These are phyloP conservation scores for Adelosebastes latens DNA, from an alignment of 2,797 vertebrate species.

Conservation along the genomic window DNA sequence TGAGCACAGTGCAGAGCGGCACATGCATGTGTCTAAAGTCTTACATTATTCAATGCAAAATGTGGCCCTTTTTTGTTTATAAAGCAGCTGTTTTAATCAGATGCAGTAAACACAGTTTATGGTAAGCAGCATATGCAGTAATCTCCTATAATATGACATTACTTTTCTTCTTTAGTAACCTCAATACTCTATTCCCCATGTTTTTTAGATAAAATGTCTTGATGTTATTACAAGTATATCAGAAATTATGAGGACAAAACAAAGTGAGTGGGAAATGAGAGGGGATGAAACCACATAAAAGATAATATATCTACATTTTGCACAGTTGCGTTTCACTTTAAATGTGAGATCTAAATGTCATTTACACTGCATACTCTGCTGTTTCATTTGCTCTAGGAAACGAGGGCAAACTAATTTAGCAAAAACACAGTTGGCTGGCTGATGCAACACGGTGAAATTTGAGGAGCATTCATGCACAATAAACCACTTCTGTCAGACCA, in stretches of 20 bases:
- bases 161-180: not conserved
- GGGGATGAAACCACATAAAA: not conserved
- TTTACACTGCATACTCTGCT: slow-evolving; percentile 51
- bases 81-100: not conserved
- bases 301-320: slow-evolving; percentile 4
- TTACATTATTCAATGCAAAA: not conserved
- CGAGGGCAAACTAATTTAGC: slow-evolving; percentile 76
- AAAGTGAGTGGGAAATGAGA: not conserved
- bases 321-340: slow-evolving; percentile 20
- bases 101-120: not conserved
- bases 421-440: slow-evolving; percentile 75
- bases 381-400: slow-evolving; percentile 72
- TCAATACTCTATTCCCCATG: not conserved
- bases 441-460: slow-evolving; percentile 84
- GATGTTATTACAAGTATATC: not conserved
- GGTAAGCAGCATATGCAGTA: not conserved
- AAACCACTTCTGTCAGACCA: slow-evolving; percentile 78
- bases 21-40: not conserved
- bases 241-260: not conserved
- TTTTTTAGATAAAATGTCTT: not conserved
- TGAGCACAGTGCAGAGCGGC: not conserved
- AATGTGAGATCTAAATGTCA: slow-evolving; percentile 35
- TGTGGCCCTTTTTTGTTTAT: not conserved
- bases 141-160: not conserved
- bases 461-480: slow-evolving; percentile 76